A percentile compares a stretch with the other conserved stretches of the same genome.
Conservation (phyloP, 2,113 vertebrate species). For the Ellobius talpinus region DNA sequence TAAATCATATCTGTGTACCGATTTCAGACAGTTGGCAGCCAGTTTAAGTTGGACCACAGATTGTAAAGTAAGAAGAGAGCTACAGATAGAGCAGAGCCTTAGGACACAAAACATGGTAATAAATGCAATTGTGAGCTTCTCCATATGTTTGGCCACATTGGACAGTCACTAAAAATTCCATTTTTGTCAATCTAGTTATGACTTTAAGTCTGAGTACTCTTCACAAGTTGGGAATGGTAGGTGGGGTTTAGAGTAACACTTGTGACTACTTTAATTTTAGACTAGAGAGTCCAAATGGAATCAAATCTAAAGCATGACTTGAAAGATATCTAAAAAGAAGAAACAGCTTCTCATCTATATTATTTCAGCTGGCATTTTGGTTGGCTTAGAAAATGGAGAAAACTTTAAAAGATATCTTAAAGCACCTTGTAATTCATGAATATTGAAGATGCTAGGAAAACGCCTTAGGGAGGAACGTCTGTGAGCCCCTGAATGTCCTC, state of each 20-base stretch:
- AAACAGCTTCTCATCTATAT: neutral
- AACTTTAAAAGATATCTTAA: neutral
- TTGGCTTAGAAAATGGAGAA: neutral
- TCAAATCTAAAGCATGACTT: neutral
- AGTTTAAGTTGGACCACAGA: neutral
- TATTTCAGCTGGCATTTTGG: conserved; percentile 1
- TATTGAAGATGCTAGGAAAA: conserved; percentile 23
- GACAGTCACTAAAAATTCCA: neutral
- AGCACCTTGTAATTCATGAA: neutral
- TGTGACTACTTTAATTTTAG: conserved; percentile 15
- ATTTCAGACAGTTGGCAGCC: neutral
- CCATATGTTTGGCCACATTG: neutral
- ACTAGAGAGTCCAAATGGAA: neutral
- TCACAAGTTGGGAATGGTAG: neutral
- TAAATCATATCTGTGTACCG: neutral
- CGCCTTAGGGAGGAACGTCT: neutral
- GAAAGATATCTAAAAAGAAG: conserved; percentile 2
- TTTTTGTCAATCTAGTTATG: conserved; percentile 7
- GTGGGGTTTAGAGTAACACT: neutral
- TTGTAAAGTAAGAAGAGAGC: neutral
- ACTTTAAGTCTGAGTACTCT: conserved; percentile 16
- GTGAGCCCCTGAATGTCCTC: neutral
- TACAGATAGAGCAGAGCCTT: neutral
- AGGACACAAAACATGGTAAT: neutral
- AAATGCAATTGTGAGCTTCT: neutral